Evolutionary conservation across 2,113 vertebrate genomes (phyloP).

Genomic region (Siniperca chuatsi): DNA sequence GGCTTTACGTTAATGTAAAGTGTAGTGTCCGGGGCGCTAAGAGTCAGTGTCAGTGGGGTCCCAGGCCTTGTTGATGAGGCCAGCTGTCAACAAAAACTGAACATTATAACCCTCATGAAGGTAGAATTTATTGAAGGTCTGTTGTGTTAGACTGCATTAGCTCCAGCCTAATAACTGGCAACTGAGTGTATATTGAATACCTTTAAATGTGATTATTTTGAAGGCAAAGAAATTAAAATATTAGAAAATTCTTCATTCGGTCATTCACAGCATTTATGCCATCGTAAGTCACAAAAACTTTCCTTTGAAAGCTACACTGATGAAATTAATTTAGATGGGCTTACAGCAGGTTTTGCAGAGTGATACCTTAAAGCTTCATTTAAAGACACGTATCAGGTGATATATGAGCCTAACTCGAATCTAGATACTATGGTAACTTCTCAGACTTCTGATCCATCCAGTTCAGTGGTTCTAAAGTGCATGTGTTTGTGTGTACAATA

Average conservation of each 20-base stretch:
- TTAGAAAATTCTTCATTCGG: not conserved
- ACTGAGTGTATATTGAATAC: not conserved
- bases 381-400: constrained; percentile 1
- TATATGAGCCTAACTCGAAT: not conserved
- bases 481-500: not conserved
- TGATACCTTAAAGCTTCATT: constrained; percentile 1
- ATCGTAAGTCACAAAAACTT: not conserved
- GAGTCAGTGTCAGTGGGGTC: not conserved
- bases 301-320: not conserved
- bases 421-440: not conserved
- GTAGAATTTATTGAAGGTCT: not conserved
- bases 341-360: not conserved
- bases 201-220: not conserved
- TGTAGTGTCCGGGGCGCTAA: not conserved
- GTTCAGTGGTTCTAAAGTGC: not conserved
- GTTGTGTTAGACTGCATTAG: not conserved
- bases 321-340: not conserved
- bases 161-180: not conserved
- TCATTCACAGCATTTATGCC: not conserved
- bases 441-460: not conserved
- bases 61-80: not conserved
- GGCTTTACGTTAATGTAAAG: not conserved
- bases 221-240: not conserved
- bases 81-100: not conserved
- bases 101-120: not conserved